Base-by-base conservation (phyloP, 2,797 vertebrate species). In the Chrysocyon brachyurus region DNA sequence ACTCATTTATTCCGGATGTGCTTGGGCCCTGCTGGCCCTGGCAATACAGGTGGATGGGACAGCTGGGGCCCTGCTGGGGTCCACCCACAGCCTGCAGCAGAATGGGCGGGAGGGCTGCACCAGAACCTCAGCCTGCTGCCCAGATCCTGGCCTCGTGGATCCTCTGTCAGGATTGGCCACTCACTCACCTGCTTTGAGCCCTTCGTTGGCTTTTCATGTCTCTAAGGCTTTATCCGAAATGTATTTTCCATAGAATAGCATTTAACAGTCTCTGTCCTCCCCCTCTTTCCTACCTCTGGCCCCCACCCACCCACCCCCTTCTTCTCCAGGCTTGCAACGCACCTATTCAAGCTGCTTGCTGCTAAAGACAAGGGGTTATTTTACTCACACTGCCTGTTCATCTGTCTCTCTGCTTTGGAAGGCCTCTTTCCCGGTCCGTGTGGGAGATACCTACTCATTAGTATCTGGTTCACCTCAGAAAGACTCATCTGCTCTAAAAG, bases 181-280 rank as follows among this genome's bases (percentile, higher is more conserved):
- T 52, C 68, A 92, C 21, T 95, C 46, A 40, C 77, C 22, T 57
- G 4, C 57, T 75, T 26, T 49, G 54, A 92, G 91, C 31, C n/a
- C 28, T 61, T 95, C 12, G 16, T 4, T 36, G 64, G 28, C 12
- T 87, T 84, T 90, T 64, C 12, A 17, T 56, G 22, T 90, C n/a
- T n/a, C 17, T 2, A 46, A 22, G 56, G 59, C 49, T 66, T 91
- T 28, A 78, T 93, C 88, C 31, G 68, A 97, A 91, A 88, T 40
- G 5, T 14, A n/a, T n/a, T 81, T 84, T 92, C 28, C 15, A 3
- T 31, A 52, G 5, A 70, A 22, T 2, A 52, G 3, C 49, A 40
- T 49, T 68, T 83, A n/a, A 66, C 86, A 64, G 26, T 14, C 70
- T 66, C 24, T 31, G 4, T 5, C 31, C 36, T 49, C 24, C 26